Percentiles rank a stretch among this genome's conserved stretches.
phyloP scores from a whole-genome alignment of 2,888 invertebrate species.

The Exocentrus adspersus region DNA sequence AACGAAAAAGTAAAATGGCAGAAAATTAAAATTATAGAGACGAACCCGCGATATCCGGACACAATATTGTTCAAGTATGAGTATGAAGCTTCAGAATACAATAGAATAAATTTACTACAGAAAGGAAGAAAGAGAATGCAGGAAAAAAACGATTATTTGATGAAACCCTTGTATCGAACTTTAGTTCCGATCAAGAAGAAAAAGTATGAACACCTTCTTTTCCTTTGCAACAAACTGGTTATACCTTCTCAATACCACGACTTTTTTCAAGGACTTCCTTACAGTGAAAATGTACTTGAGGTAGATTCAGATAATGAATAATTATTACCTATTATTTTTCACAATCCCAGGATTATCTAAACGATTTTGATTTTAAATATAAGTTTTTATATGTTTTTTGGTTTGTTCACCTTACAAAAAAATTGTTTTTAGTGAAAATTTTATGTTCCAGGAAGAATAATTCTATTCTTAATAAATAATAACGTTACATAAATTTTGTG shows the following conservation, averaged over 20 bases:
- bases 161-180: not conserved
- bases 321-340: not conserved
- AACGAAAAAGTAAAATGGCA: conserved; percentile 12
- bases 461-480: conserved; percentile 1
- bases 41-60: not conserved
- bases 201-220: conserved; percentile 12
- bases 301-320: conserved; percentile 2
- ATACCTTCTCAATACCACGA: not conserved
- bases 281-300: not conserved
- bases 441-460: conserved; percentile 1
- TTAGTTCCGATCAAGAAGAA: conserved; percentile 21
- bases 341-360: not conserved
- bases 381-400: not conserved
- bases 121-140: conserved; percentile 13
- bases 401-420: conserved; percentile 1
- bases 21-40: conserved; percentile 1
- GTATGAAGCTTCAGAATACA: not conserved
- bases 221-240: conserved; percentile 5
- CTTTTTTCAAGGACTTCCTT: not conserved
- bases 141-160: not conserved
- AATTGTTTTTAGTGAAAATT: conserved; percentile 5
- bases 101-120: conserved; percentile 15
- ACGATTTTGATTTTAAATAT: not conserved
- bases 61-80: not conserved
- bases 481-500: not conserved